A percentile compares a stretch with the other conserved stretches of the same genome.
These are phyloP conservation scores for Acholoe squamosa DNA, from an alignment of 2,888 invertebrate genomes.

Conservation along the genomic window DNA sequence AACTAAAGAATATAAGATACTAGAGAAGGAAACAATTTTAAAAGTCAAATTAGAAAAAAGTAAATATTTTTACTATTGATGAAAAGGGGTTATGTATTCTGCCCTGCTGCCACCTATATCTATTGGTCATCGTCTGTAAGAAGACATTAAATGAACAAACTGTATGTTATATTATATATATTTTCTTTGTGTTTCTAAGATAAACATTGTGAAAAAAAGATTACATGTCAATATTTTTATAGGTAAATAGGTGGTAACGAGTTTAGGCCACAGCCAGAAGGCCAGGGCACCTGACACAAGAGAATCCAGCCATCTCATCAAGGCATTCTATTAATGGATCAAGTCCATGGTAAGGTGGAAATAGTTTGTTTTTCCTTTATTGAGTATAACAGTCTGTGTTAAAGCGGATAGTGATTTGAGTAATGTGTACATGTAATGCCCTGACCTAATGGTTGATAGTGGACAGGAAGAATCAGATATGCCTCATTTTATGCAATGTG, in stretches of 20 bases:
- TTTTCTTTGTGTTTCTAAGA: slow-evolving; percentile 49
- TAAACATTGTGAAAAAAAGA: slow-evolving; percentile 17
- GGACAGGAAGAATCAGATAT: background rate
- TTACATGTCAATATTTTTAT: slow-evolving; percentile 17
- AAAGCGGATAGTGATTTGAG: too few species aligned
- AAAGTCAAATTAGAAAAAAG: background rate
- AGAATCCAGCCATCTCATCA: background rate
- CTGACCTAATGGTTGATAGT: slow-evolving; percentile 1
- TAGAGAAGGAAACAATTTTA: background rate
- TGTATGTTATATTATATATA: background rate
- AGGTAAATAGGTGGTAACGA: background rate
- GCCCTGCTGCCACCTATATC: slow-evolving; percentile 35
- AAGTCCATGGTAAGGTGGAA: background rate
- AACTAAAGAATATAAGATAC: background rate
- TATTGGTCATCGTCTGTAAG: slow-evolving; percentile 11
- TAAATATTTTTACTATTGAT: background rate
- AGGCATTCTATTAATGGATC: too few species aligned
- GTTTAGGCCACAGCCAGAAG: slow-evolving; percentile 6
- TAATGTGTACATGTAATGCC: slow-evolving; percentile 6
- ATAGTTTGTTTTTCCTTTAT: background rate
- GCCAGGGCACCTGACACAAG: slow-evolving; percentile 25
- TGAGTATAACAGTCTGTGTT: too few species aligned
- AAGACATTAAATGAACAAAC: background rate
- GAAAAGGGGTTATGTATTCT: background rate
- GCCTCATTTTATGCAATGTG: too few species aligned